Base-by-base conservation (phyloP, 2,113 vertebrate species). In the Epinephelus cyanopodus region DNA sequence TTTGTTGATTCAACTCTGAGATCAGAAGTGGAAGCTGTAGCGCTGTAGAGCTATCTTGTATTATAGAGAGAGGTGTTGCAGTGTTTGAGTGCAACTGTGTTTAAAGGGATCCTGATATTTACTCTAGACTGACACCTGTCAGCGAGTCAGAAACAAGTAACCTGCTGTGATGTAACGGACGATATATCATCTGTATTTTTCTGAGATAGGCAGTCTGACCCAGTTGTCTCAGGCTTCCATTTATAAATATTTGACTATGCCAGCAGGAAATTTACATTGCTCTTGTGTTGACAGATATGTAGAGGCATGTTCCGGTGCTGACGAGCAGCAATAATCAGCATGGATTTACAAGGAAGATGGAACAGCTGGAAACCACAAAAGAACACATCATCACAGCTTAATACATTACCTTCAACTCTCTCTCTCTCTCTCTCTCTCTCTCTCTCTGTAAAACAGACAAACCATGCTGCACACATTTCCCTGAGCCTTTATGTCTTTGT, bases 181-280 rank as follows among this genome's bases (percentile, higher is more conserved):
- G 39, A 19, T 58, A 52, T 3, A 14, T 50, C 25, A 52, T 60
- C 18, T 14, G 4, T 61, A 3, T 53, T 60, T 73, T 33, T 37
- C 39, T 21, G 2, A 29, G n/a, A 69, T 42, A 58, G 39, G 19
- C 45, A 7, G 42, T 45, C 42, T 79, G 79, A 75, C 82, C 74
- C 47, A 71, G 70, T 82, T 85, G 45, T 62, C 60, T 75, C 53
- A 42, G 14, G 54, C 62, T 63, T 67, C 52, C 21, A 42, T 69
- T 77, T 56, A 72, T 73, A 50, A 66, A 78, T 75, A 70, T 80
- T 76, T 67, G 61, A 76, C 79, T 58, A 73, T 45, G 17, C 56
- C 53, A 58, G 61, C 14, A 64, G 23, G 79, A 64, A 79, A 68
- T 23, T 12, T 73, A 63, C 66, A 79, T 75, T 79, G 66, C 63